Base-by-base conservation (phyloP, 2,797 vertebrate species). In the Danio aesculapii region DNA sequence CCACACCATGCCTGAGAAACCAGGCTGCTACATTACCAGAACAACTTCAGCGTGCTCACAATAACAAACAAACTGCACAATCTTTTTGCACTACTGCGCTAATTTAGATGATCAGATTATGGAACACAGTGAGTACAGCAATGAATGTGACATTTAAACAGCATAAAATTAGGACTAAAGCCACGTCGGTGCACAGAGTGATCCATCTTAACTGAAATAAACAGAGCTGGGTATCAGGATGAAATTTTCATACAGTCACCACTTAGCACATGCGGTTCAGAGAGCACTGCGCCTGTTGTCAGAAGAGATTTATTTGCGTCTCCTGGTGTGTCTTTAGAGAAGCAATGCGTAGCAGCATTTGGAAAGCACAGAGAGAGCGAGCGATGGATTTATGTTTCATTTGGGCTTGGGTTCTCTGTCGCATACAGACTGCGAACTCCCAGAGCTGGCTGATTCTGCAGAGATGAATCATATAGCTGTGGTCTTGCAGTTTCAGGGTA, bases 381-480 rank as follows among this genome's bases (percentile, higher is more conserved):
- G 49, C 30, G 9, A 49, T 63, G 41, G 62, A 87, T 89, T 87
- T 91, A 91, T 89, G 90, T 89, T 90, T 91, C 90, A 91, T 90
- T 92, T 93, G 91, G 91, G 90, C 91, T 90, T 91, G 87, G 89
- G 90, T 88, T 91, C 86, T 91, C 91, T 92, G 92, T 91, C 91
- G 79, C 89, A 92, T 92, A 87, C 85, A 87, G 79, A 75, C 85
- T 90, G 88, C 89, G 87, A 90, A 91, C 90, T 84, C 87, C 87
- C 71, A 86, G 85, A 93, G 93, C 89, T 88, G 91, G 88, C 91
- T 90, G 88, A 89, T 89, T 88, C 88, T 89, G 91, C 87, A 92
- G 89, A 92, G 92, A 93, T 92, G 90, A 93, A 92, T 94, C 89
- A 90, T 92, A 90, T 72, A 86, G 84, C 87, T 87, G 75, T 87